phyloP scores from a whole-genome alignment of 2,888 invertebrate species.

The Dinocampus coccinellae region DNA sequence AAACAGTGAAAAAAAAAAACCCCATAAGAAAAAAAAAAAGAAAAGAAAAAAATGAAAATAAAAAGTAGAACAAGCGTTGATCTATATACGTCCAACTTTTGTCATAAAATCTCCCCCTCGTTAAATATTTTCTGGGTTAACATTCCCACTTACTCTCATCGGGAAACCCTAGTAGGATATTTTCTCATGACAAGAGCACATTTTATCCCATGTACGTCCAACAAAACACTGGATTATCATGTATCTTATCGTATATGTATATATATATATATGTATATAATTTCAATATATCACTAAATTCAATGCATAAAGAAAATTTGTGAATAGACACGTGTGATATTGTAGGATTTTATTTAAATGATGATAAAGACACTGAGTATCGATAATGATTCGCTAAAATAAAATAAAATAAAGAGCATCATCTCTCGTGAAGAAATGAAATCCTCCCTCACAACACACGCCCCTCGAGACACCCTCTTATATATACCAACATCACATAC shows the following conservation, averaged over 20 bases:
- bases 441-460: not conserved
- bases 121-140: constrained; percentile 28
- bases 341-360: not conserved
- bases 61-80: not conserved
- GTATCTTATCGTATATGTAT: too few relatives aligned
- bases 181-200: constrained; percentile 22
- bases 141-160: not conserved
- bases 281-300: too few relatives aligned
- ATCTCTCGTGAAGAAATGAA: not conserved
- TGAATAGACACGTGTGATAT: not conserved
- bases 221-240: too few relatives aligned
- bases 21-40: too few relatives aligned
- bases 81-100: not conserved
- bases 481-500: not conserved
- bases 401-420: too few relatives aligned
- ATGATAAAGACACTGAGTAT: constrained; percentile 34
- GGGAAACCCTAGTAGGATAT: constrained; percentile 12
- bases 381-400: constrained; percentile 44
- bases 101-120: constrained; percentile 23
- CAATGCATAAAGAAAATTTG: not conserved
- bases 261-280: too few relatives aligned
- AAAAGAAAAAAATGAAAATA: not conserved
- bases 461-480: not conserved
- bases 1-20: too few relatives aligned
- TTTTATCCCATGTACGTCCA: constrained; percentile 7